Percentiles rank a stretch among this genome's conserved stretches.
phyloP scores from a whole-genome alignment of 2,888 invertebrate species.

The Drosophila nigritarsus region DNA sequence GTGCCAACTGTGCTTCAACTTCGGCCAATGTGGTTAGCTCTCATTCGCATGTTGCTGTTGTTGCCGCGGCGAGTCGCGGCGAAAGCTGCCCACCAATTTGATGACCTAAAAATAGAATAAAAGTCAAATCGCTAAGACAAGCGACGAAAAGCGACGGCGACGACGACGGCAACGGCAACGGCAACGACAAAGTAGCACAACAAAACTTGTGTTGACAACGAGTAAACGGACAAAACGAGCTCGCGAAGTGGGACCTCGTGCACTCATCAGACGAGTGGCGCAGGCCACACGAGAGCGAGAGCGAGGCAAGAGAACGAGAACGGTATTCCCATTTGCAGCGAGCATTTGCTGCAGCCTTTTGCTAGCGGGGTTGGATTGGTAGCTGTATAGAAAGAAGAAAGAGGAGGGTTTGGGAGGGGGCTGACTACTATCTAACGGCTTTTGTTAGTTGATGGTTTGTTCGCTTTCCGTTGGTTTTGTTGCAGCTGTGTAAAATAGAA shows the following conservation, averaged over 20 bases:
- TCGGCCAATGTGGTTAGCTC: conserved; percentile 14
- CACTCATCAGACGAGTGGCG: conserved; percentile 34
- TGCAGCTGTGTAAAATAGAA: conserved; percentile 12
- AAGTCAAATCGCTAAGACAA: conserved; percentile 69
- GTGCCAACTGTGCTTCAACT: conserved; percentile 63
- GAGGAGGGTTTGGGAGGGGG: not conserved
- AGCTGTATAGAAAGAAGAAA: not conserved
- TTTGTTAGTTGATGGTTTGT: conserved; percentile 21
- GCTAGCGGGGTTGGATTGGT: not conserved
- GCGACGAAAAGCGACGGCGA: conserved; percentile 57
- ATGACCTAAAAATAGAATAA: conserved; percentile 81
- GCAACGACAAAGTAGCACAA: conserved; percentile 70
- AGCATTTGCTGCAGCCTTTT: conserved; percentile 40
- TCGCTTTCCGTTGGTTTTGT: not conserved
- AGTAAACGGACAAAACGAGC: conserved; percentile 31
- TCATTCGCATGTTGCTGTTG: conserved; percentile 5
- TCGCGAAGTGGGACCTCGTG: conserved; percentile 13
- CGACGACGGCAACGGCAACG: conserved; percentile 29
- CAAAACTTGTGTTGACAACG: conserved; percentile 81
- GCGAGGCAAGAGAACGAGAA: conserved; percentile 36
- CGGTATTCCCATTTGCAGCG: conserved; percentile 41
- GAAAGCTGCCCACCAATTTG: conserved; percentile 64
- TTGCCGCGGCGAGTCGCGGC: conserved; percentile 29
- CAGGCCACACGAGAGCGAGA: conserved; percentile 17
- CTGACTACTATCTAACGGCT: conserved; percentile 18